Evolutionary conservation across 2,113 vertebrate genomes (phyloP).

Genomic region (Zapornia atra): DNA sequence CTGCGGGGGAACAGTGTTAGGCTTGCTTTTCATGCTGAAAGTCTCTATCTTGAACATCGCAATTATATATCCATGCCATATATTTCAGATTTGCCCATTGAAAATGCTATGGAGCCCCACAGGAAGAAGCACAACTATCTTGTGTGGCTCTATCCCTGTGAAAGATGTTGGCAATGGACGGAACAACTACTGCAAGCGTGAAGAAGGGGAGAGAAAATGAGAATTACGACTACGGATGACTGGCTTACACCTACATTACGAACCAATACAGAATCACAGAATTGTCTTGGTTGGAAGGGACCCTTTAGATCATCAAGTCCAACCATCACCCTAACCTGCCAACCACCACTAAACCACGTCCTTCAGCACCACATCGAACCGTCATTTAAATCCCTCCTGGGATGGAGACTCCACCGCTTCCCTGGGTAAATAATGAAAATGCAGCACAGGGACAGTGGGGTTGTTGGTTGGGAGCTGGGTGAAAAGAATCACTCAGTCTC

Average conservation of each 20-base stretch:
- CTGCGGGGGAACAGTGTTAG: rapidly evolving
- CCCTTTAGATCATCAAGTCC: too few species aligned
- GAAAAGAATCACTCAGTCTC: neutral
- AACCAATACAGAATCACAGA: too few species aligned
- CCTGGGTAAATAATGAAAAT: neutral
- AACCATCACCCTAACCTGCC: too few species aligned
- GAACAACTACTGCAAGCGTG: neutral
- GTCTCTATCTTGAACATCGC: neutral
- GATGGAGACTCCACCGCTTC: too few species aligned
- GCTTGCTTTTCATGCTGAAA: neutral
- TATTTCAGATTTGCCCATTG: neutral
- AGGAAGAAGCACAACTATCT: neutral
- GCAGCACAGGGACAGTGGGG: neutral
- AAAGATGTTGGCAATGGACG: neutral
- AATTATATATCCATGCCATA: neutral
- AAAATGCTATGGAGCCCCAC: neutral
- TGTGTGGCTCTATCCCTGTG: too few species aligned
- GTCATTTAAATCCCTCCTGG: too few species aligned
- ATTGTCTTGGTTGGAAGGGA: too few species aligned
- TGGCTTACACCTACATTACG: neutral
- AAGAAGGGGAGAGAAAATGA: neutral
- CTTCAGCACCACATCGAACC: too few species aligned
- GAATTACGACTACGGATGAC: neutral
- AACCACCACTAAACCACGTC: too few species aligned
- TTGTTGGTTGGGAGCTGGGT: neutral